Base-by-base conservation (phyloP, 92 coral and sea anemone genomes). In the Phenganax marumi region DNA sequence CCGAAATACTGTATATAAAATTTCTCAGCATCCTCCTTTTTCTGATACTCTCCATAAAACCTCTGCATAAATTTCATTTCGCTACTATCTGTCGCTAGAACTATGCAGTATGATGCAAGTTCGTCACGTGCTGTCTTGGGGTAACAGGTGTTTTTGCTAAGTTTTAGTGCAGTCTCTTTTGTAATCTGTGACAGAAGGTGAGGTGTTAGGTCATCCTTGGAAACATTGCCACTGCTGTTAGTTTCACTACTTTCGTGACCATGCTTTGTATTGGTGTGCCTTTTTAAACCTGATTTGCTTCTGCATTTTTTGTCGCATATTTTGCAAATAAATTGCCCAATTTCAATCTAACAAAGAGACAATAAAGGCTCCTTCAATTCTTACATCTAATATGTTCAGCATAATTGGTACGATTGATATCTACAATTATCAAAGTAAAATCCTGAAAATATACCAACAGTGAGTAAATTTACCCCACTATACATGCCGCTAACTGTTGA, bases 1-100 rank as follows among this genome's bases (percentile, higher is more conserved):
- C 68, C 25, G 25, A 62, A 62, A 62, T 62, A 62, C 68, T 62
- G 68, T 62, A 39, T 21, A 62, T 62, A 62, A 62, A 62, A 62
- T 62, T 62, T 62, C 43, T 16, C 68, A 8, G 25, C 68, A 21
- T 62, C 25, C 33, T 39, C 68, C 68, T 18, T 62, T 62, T 62
- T 62, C 68, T 62, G 68, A 62, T 62, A 62, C 10, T 62, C 68
- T 62, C 68, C 25, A 39, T 58, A 58, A 58, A 58, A 7, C 65
- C 21, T 58, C 21, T 58, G 65, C 65, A 58, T 58, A 18, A 58
- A 16, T 58, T 58, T 58, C 65, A 58, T 58, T 58, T 58, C 65
- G 21, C 65, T 16, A 58, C 22, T 58, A 14, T 58, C 65, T 58
- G n/a, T 13, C 68, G 33, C 33, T 8, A 19, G 68, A 62, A 62